Evolutionary conservation across 1,140 invertebrate genomes (phyloP).

Genomic region (Nymphalis io): DNA sequence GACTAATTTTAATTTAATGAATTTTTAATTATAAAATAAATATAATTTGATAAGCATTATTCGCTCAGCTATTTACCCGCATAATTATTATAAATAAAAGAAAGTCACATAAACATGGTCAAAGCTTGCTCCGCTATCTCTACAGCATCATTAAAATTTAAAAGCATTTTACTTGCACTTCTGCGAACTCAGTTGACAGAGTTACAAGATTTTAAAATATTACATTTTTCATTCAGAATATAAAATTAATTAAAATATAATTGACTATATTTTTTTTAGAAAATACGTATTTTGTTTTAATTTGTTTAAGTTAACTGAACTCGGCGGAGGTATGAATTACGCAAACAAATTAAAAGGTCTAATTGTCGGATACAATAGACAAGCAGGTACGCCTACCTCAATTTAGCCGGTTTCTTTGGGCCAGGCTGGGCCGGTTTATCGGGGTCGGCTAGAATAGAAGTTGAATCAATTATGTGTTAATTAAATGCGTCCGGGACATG

Average conservation of each 20-base stretch:
- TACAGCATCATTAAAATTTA: constrained; percentile 2
- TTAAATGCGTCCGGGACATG: constrained; percentile 47
- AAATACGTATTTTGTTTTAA: too few relatives aligned
- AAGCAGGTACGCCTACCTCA: constrained; percentile 33
- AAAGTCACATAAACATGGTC: too few relatives aligned
- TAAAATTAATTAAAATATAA: too few relatives aligned
- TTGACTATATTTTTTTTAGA: too few relatives aligned
- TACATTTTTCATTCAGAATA: neutral
- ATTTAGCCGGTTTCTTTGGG: constrained; percentile 32
- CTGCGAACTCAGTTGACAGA: constrained; percentile 7
- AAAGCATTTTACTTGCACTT: constrained; percentile 11
- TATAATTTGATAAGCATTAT: neutral
- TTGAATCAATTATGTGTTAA: constrained; percentile 56
- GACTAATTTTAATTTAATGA: constrained; percentile 1
- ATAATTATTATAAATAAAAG: too few relatives aligned
- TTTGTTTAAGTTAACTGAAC: neutral
- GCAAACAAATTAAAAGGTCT: constrained; percentile 48
- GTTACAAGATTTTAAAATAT: neutral
- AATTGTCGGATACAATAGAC: constrained; percentile 48
- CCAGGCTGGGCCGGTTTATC: constrained; percentile 16
- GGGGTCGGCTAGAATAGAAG: constrained; percentile 25
- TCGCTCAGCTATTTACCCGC: too few relatives aligned
- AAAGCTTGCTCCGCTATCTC: too few relatives aligned
- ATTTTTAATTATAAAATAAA: neutral
- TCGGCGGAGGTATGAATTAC: constrained; percentile 3